Evolutionary conservation across 2,888 invertebrate genomes (phyloP).

Genomic region (Rotaria macrura): DNA sequence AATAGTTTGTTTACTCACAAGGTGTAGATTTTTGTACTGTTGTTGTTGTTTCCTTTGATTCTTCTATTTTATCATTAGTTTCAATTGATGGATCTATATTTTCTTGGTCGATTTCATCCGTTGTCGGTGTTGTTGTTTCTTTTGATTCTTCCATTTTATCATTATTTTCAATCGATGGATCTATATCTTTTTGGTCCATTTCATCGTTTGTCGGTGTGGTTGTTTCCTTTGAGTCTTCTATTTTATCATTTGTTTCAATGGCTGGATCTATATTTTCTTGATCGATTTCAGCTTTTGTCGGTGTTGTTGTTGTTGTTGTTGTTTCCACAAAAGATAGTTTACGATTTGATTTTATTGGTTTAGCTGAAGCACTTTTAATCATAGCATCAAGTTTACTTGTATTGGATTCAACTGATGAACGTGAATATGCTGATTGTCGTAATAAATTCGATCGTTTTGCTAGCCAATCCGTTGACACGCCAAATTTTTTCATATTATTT

Average conservation of each 20-base stretch:
- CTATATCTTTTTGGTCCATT: neutral
- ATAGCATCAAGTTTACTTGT: neutral
- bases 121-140: neutral
- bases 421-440: neutral
- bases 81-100: neutral
- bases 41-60: neutral
- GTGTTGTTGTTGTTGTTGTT: neutral
- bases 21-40: neutral
- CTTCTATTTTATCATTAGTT: neutral
- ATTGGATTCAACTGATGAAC: neutral
- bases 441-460: neutral
- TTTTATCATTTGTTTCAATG: neutral
- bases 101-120: neutral
- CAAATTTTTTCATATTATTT: conserved; percentile 4
- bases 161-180: no score
- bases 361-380: neutral
- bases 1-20: neutral
- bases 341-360: conserved; percentile 10
- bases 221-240: neutral
- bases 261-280: neutral
- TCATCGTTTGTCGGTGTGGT: no score
- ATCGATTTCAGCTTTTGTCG: neutral
- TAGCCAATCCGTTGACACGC: neutral
- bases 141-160: neutral
- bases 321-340: neutral